phyloP scores from a whole-genome alignment of 1,140 invertebrate genomes.

The Sitophilus oryzae region DNA sequence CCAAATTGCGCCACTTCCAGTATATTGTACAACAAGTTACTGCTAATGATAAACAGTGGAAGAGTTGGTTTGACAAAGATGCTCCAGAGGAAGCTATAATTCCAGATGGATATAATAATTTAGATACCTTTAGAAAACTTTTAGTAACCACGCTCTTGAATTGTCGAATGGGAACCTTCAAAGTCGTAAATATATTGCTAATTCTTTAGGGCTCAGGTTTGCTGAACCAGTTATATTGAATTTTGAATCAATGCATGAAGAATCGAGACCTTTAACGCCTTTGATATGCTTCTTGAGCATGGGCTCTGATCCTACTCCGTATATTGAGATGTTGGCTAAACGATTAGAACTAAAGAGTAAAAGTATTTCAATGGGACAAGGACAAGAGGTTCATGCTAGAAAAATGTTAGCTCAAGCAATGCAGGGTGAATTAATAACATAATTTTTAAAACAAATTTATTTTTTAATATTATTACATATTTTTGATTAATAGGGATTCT shows the following conservation, averaged over 20 bases:
- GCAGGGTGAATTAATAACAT: too few species aligned
- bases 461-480: background rate
- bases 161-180: slow-evolving; percentile 75
- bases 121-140: slow-evolving; percentile 75
- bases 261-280: slow-evolving; percentile 72
- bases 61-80: slow-evolving; percentile 80
- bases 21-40: slow-evolving; percentile 65
- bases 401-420: slow-evolving; percentile 66
- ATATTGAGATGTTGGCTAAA: slow-evolving; percentile 78
- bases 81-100: slow-evolving; percentile 77
- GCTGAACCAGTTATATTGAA: slow-evolving; percentile 81
- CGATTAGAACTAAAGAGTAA: slow-evolving; percentile 61
- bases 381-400: slow-evolving; percentile 84
- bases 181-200: slow-evolving; percentile 74
- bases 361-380: slow-evolving; percentile 87
- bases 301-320: slow-evolving; percentile 84
- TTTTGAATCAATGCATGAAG: slow-evolving; percentile 68
- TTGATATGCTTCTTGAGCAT: slow-evolving; percentile 85
- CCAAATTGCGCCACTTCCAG: slow-evolving; percentile 63
- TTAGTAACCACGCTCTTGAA: slow-evolving; percentile 81
- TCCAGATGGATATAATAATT: slow-evolving; percentile 68
- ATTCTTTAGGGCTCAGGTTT: slow-evolving; percentile 63
- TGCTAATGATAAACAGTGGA: slow-evolving; percentile 72
- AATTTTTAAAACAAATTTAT: background rate
- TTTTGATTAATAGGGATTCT: slow-evolving; percentile 54